Evolutionary conservation across 2,113 vertebrate species (phyloP).

Genomic region (Aplodontia rufa): DNA sequence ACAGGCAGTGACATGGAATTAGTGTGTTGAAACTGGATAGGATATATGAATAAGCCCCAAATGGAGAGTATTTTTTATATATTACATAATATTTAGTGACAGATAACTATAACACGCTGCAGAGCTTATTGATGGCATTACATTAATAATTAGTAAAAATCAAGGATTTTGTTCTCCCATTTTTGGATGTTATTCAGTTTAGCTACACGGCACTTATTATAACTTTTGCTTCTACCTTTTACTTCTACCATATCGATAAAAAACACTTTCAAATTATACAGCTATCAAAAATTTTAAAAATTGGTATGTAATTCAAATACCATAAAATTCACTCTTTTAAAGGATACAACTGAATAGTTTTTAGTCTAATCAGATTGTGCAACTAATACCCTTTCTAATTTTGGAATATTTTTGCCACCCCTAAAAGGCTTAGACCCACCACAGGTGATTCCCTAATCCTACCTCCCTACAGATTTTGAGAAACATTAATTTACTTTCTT

Average conservation of each 20-base stretch:
- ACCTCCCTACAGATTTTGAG: rapidly evolving
- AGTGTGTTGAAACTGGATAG: not conserved
- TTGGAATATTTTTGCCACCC: not conserved
- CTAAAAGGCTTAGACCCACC: not conserved
- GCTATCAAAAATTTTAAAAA: not conserved
- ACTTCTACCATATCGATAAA: not conserved
- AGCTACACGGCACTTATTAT: not conserved
- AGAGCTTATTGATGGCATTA: not conserved
- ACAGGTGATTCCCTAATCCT: not conserved
- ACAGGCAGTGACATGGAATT: not conserved
- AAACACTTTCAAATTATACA: not conserved
- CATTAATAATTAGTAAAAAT: not conserved
- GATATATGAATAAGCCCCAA: not conserved
- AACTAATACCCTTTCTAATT: not conserved
- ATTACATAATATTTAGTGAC: not conserved
- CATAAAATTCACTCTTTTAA: not conserved
- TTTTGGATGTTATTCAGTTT: not conserved
- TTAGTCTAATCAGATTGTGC: not conserved
- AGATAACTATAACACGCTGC: not conserved
- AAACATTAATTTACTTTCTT: not conserved
- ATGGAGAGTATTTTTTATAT: not conserved
- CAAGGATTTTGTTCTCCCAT: not conserved
- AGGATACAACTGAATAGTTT: not conserved
- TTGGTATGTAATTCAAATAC: not conserved
- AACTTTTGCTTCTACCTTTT: not conserved